Percentiles rank a stretch among this genome's conserved stretches.
Evolutionary conservation across 2,888 invertebrate species (phyloP).

Genomic region (Lithophane ornitopus): DNA sequence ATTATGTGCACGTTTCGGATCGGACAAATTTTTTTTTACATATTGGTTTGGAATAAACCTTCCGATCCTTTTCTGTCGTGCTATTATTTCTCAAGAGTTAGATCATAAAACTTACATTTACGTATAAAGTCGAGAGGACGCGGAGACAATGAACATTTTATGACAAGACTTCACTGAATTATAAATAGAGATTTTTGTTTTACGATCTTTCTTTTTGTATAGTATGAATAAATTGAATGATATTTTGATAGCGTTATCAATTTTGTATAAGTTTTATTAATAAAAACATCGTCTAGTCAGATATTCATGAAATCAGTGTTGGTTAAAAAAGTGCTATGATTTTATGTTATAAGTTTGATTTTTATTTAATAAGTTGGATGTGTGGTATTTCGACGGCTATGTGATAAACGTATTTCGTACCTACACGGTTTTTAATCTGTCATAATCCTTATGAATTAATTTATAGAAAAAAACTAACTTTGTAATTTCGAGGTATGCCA

Average conservation of each 20-base stretch:
- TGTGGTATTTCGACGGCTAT: no score
- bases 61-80: conserved; percentile 9
- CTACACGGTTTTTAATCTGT: background rate
- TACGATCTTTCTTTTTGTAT: conserved; percentile 38
- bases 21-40: no score
- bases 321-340: background rate
- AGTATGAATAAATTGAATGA: conserved; percentile 48
- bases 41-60: background rate
- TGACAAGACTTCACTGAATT: conserved; percentile 56
- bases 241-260: conserved; percentile 44
- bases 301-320: conserved; percentile 29
- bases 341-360: background rate
- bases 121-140: conserved; percentile 54
- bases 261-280: conserved; percentile 32
- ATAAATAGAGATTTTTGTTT: conserved; percentile 58
- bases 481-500: background rate
- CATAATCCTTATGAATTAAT: background rate
- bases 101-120: conserved; percentile 60
- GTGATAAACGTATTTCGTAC: background rate
- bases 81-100: conserved; percentile 35
- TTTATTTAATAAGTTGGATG: background rate
- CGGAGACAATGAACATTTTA: conserved; percentile 59
- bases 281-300: conserved; percentile 15
- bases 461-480: background rate
- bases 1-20: no score